A percentile compares a stretch with the other conserved stretches of the same genome.
These are phyloP conservation scores for Silurus asotus DNA, from an alignment of 2,113 vertebrate genomes.

Conservation along the genomic window DNA sequence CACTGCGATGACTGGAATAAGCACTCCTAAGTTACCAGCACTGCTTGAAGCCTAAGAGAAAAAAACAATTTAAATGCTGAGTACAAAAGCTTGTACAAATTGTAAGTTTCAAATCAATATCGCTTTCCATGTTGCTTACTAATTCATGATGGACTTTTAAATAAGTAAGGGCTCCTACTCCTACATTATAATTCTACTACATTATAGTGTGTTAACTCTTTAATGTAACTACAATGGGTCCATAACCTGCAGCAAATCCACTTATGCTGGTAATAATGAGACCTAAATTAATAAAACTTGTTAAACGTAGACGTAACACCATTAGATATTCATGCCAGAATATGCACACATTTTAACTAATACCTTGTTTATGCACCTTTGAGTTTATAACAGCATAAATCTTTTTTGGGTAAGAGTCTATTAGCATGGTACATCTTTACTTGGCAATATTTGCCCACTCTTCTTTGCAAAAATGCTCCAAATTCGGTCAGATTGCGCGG, in stretches of 20 bases:
- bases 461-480: no score
- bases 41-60: conserved; percentile 90
- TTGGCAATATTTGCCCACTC: no score
- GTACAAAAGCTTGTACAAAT: neutral
- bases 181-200: neutral
- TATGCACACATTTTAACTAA: no score
- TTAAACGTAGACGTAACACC: neutral
- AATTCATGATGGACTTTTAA: neutral
- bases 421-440: no score
- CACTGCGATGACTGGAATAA: conserved; percentile 97
- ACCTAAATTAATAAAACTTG: neutral
- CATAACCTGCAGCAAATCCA: neutral
- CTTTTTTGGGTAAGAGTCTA: no score
- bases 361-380: no score
- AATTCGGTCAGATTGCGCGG: no score
- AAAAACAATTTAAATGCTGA: conserved; percentile 5
- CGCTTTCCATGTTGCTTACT: neutral
- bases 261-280: neutral
- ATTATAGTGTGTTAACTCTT: neutral
- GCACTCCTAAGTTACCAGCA: conserved; percentile 93
- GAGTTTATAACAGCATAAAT: no score
- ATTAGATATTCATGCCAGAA: neutral
- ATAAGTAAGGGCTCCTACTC: neutral
- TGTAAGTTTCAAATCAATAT: neutral
- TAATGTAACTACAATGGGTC: neutral